Evolutionary conservation across 2,113 vertebrate species (phyloP), one percentile per base, ranked within the genome.

Genomic region (Centropus bengalensis): DNA sequence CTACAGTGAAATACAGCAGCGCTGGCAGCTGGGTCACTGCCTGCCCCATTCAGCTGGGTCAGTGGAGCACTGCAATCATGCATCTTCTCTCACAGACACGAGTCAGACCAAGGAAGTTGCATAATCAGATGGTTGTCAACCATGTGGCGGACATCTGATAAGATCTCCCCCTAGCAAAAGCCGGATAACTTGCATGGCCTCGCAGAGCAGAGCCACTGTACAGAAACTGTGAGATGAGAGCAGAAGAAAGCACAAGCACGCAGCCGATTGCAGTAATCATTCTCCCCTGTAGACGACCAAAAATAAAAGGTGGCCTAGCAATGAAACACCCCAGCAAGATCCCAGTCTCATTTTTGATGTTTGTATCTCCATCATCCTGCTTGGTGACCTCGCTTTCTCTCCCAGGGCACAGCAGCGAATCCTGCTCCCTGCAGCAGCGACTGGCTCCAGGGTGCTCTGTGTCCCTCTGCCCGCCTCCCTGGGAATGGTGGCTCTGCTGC

Each of bases 401-500:
- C 23, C 60, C 28, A 22, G 69, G 56, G 22, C 36, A 58, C 1
- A 17, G 64, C 75, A 68, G n/a, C 1, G 14, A 81, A 42, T 58
- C 18, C 49, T 0, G 2, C 38, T 89, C 4, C 0, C 38, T 68
- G 74, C 66, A 68, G 2, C 3, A 64, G 21, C 14, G 49, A 22
- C 40, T 26, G 51, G 67, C 45, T 60, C 12, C 10, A 10, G 75
- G 59, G 51, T 36, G 51, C 32, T 82, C 14, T 56, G 24, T 62
- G 45, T 73, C 59, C 1, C 1, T 45, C 67, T 81, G 52, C 42
- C 0, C 0, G 8, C 27, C 30, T 49, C 63, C 70, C 67, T 16
- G 49, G 69, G 4, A 79, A 6, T 0, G 0, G 64, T 23, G 54
- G 10, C 62, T 78, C 75, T 1, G 0, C 36, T 82, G 23, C 79